Evolutionary conservation across 2,888 invertebrate species (phyloP), one percentile per base, ranked within the genome.

Genomic region (Psylliodes chrysocephalus): DNA sequence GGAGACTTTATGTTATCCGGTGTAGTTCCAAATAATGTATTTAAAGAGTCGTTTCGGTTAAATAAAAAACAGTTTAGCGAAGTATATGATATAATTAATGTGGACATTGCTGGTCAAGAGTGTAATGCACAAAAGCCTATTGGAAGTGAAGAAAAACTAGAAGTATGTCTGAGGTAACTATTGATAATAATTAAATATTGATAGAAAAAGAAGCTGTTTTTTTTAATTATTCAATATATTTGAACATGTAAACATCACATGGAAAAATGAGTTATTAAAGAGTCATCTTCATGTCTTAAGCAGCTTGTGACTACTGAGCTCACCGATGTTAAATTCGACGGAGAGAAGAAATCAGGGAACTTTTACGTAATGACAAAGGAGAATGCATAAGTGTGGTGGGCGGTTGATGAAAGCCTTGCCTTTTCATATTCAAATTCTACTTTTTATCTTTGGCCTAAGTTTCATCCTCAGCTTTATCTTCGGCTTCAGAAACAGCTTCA

Each of bases 391-490:
- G 10, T 19, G 17, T 30, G n/a, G n/a, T 44, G 12, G 44, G 33
- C 1, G 12, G 33, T 60, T 44, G 18, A n/a, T 52, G 44, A 30
- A 38, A 14, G 18, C 8, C 44, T 18, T 44, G 42, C 14, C 15
- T 30, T 25, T 54, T 28, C 25, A 54, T 54, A 19, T 47, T 10
- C 18, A 10, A 12, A 47, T 19, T 40, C 28, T 54, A 25, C 22
- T 40, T 14, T 38, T 25, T 40, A 38, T 12, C 14, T 10, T 53
- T 53, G 15, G 14, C 15, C 28, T 40, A 7, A 22, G 47, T 59
- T 59, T 49, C 57, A 59, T 49, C 35, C 8, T 59, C 35, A 59
- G 14, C 55, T 19, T 22, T 40, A 57, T 57, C 57, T 57, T 57
- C 57, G 18, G 47, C 49, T 19, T 57, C 15, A 22, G 47, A 57